Percentiles rank a stretch among this genome's conserved stretches.
Conservation (phyloP, 2,113 vertebrate genomes). For the Leptocoma aspasia region DNA sequence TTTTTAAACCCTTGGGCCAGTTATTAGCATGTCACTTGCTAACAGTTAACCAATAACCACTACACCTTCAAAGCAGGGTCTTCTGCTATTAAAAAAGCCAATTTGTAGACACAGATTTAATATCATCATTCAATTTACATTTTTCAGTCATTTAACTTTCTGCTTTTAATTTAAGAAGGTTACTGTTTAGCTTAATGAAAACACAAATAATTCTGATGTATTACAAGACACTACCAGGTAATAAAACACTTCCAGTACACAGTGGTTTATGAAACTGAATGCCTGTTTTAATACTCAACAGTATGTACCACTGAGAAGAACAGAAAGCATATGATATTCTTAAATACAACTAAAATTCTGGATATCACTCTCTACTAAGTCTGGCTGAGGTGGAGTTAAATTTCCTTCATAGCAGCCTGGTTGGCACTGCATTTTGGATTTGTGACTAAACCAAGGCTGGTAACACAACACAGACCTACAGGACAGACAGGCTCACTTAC, state of each 20-base stretch:
- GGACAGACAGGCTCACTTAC: background rate
- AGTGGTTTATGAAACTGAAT: constrained; percentile 18
- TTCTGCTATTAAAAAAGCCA: constrained; percentile 40
- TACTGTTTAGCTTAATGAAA: constrained; percentile 46
- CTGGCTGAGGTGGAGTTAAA: background rate
- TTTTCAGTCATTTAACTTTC: constrained; percentile 25
- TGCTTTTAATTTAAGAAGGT: constrained; percentile 27
- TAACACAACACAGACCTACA: background rate
- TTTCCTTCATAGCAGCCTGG: background rate
- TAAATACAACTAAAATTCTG: background rate
- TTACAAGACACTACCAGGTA: background rate
- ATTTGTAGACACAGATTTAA: constrained; percentile 42
- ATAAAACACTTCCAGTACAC: constrained; percentile 25
- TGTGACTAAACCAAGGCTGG: background rate
- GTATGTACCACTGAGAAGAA: background rate
- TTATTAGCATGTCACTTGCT: constrained; percentile 74
- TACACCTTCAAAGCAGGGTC: constrained; percentile 52
- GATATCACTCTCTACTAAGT: background rate
- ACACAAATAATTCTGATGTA: constrained; percentile 31
- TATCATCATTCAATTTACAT: constrained; percentile 1
- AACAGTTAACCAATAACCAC: constrained; percentile 71
- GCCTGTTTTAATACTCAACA: background rate
- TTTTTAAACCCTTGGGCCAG: constrained; percentile 65
- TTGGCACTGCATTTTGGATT: background rate
- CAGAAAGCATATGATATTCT: background rate